Evolutionary conservation across 2,797 vertebrate species (phyloP), one percentile per base, ranked within the genome.

Genomic region (Ficedula albicollis): DNA sequence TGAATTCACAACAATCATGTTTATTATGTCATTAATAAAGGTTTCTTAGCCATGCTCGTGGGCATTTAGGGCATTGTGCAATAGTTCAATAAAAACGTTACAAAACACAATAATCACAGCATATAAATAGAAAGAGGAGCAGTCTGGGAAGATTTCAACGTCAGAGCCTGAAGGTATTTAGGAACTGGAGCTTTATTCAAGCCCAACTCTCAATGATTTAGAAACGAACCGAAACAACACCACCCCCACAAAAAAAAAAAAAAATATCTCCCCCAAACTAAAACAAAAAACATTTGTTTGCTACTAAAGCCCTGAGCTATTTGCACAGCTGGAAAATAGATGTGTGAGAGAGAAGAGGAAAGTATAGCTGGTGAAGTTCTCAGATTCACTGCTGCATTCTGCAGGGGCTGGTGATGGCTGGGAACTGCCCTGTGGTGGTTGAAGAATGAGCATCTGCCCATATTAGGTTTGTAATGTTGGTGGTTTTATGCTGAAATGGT

Each of bases 31-130:
- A 48, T 97, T 96, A 93, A 63, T 88, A 54, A 64, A 84, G 43
- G 48, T 60, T 93, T 88, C 62, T 81, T 73, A 91, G 62, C 77
- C 8, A 0, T 48, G 80, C 59, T 92, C 0, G 1, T 79, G 85
- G 93, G 94, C 75, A 84, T 51, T 94, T 54, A 64, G 84, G 81
- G 63, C 67, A 73, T 86, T 94, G 59, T 90, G 94, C 83, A 94
- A 66, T 74, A 88, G 69, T 76, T 96, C 84, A 91, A 43, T 73
- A 48, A 81, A 92, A 93, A 70, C 7, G 18, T 94, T 87, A 79
- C 91, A 79, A 91, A 96, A 90, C 34, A 49, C 73, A 91, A 74
- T 77, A 73, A 85, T 92, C 75, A 62, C 46, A 38, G 51, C 49
- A 22, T 88, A 86, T 79, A 94, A 90, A 88, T 82, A 96, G 89